These are phyloP conservation scores for Muscicapa striata DNA, from an alignment of 2,797 vertebrate species.

Conservation along the genomic window DNA sequence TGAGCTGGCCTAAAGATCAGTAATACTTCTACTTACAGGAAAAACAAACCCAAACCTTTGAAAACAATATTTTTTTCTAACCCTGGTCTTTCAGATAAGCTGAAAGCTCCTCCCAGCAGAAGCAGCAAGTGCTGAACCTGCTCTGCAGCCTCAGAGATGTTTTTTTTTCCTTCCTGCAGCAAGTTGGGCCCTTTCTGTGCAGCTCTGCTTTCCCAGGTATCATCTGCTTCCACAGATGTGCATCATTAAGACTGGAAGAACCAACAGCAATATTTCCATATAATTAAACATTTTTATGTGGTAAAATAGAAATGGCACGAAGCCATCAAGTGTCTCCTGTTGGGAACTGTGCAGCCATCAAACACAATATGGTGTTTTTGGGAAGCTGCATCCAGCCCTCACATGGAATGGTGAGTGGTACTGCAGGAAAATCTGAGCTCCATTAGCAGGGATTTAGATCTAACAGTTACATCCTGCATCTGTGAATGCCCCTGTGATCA, in stretches of 20 bases:
- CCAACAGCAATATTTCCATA: conserved; percentile 28
- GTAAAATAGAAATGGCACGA: not conserved
- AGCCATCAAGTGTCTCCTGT: not conserved
- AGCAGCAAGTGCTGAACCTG: not conserved
- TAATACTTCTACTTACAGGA: not conserved
- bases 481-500: not conserved
- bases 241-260: conserved; percentile 18
- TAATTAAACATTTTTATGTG: conserved; percentile 41
- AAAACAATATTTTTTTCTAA: not conserved
- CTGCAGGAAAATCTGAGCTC: not conserved
- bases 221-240: conserved; percentile 38
- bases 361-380: not conserved
- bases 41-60: not conserved
- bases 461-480: not conserved
- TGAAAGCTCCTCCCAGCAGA: not conserved
- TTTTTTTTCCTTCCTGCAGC: not conserved
- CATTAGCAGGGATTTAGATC: not conserved
- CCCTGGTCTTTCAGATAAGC: not conserved
- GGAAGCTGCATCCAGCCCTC: not conserved
- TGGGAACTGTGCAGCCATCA: not conserved
- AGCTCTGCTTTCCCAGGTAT: conserved; percentile 13
- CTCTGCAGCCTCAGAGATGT: not conserved
- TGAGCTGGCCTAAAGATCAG: not conserved
- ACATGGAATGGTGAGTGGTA: not conserved
- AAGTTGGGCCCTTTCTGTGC: not conserved